A percentile compares a stretch with the other conserved stretches of the same genome.
These are phyloP conservation scores for Neoniphon sammara DNA, from an alignment of 2,797 vertebrate genomes.

Conservation along the genomic window DNA sequence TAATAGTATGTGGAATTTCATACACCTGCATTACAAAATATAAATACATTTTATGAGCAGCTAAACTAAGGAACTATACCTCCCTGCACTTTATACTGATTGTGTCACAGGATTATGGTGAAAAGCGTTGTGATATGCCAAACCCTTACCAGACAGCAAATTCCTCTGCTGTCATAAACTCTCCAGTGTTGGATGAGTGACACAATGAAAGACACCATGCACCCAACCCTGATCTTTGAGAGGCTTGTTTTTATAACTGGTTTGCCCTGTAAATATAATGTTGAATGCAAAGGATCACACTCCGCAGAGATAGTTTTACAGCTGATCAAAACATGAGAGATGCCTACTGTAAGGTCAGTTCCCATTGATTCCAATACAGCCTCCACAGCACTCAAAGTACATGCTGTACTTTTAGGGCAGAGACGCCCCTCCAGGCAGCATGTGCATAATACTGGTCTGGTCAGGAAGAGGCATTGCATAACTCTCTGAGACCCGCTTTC, in stretches of 20 bases:
- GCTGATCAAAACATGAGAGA: no score
- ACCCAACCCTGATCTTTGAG: no score
- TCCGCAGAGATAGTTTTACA: no score
- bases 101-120: not conserved
- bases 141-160: no score
- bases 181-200: not conserved
- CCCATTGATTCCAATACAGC: not conserved
- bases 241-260: not conserved
- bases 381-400: constrained; percentile 55
- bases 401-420: constrained; percentile 68
- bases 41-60: not conserved
- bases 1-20: not conserved
- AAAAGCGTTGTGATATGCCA: no score
- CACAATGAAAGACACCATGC: not conserved
- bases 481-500: constrained; percentile 46
- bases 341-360: not conserved
- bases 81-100: not conserved
- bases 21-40: not conserved
- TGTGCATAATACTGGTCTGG: constrained; percentile 36
- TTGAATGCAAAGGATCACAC: no score
- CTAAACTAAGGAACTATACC: not conserved
- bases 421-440: constrained; percentile 56
- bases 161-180: not conserved
- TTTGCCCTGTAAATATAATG: not conserved
- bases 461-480: constrained; percentile 55